Evolutionary conservation across 2,113 vertebrate genomes (phyloP), one percentile per base, ranked within the genome.

Genomic region (Damaliscus lunatus): DNA sequence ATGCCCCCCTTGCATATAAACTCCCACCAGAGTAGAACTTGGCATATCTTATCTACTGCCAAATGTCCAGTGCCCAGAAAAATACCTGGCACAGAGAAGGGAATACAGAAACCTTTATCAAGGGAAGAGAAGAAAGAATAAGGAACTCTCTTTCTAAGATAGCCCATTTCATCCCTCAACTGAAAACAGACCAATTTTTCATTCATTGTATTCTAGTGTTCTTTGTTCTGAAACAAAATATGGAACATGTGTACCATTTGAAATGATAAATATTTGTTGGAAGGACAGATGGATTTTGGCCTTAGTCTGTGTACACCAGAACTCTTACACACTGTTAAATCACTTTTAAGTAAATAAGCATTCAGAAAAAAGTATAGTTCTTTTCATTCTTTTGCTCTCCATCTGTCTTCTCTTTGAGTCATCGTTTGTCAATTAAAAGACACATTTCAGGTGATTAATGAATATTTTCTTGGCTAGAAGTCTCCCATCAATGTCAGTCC

Each of bases 261-360:
- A 43, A 53, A 52, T n/a, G 19, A 78, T 86, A 94, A 90, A 50
- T 71, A 92, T 50, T 87, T 93, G 40, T 43, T 59, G 53, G 36
- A 57, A 36, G 50, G 33, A 57, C 27, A 16, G 33, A 64, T 59
- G 23, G 50, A 25, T 93, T 94, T 88, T 46, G 6, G 40, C 60
- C 55, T 89, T 33, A 71, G 21, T 67, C 52, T 74, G 7, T 77
- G 12, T 93, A 40, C n/a, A 64, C 78, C 31, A 91, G 43, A 89
- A 82, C 31, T 21, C 31, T 82, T 85, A 91, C 11, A 86, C 29
- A 80, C 19, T 55, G 16, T 53, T 94, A 62, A 90, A 29, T 71
- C 36, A 86, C 62, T 88, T 97, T 95, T 62, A 80, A 52, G 13
- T 89, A 94, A 98, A 90, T 88, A 91, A 91, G 13, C 40, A 91